These are phyloP conservation scores for Brenthis hecate DNA, from an alignment of 2,888 invertebrate genomes.

Conservation along the genomic window DNA sequence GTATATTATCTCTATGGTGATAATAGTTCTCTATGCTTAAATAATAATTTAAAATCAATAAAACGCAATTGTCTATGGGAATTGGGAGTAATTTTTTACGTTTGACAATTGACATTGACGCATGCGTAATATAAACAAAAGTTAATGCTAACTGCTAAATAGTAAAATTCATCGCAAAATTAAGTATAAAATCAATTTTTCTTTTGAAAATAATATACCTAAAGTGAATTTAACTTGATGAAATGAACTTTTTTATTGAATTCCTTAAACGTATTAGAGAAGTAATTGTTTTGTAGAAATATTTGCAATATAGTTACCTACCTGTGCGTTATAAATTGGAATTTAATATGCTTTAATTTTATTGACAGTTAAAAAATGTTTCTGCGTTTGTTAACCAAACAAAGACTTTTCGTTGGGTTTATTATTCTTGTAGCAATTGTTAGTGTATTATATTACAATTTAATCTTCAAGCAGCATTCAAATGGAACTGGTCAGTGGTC, in stretches of 20 bases:
- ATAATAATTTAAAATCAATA: slow-evolving; percentile 4
- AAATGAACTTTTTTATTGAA: too few species aligned
- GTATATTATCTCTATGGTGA: too few species aligned
- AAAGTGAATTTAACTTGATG: too few species aligned
- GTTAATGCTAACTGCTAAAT: background rate
- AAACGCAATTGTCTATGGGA: background rate
- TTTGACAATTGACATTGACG: slow-evolving; percentile 7
- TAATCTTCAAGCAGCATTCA: slow-evolving; percentile 57
- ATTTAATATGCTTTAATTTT: background rate
- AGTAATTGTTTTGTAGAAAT: too few species aligned
- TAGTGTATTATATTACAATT: slow-evolving; percentile 55
- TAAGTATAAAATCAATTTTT: too few species aligned
- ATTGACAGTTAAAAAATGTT: slow-evolving; percentile 22
- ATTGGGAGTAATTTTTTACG: background rate
- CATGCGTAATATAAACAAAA: slow-evolving; percentile 17
- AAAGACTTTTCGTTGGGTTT: slow-evolving; percentile 50
- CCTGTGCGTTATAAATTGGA: too few species aligned
- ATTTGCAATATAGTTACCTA: too few species aligned
- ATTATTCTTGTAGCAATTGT: slow-evolving; percentile 47
- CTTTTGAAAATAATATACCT: too few species aligned
- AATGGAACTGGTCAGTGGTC: slow-evolving; percentile 53
- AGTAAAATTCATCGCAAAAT: too few species aligned
- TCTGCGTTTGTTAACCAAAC: slow-evolving; percentile 38
- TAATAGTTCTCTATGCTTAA: too few species aligned
- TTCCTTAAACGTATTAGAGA: too few species aligned